phyloP scores from a whole-genome alignment of 2,797 vertebrate species.

The Mormyrus hasselquistii region DNA sequence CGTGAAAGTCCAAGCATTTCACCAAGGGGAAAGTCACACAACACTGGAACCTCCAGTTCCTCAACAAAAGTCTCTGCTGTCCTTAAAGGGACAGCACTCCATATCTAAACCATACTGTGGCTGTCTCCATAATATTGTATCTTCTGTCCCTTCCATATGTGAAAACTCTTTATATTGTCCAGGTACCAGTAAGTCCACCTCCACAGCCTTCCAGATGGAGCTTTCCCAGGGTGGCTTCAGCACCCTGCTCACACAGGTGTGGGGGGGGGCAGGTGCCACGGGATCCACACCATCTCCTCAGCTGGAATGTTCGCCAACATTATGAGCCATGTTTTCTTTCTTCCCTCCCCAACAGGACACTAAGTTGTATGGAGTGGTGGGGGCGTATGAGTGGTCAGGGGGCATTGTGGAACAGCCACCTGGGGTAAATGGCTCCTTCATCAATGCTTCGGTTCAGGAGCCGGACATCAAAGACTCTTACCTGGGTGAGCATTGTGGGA shows the following conservation, averaged over 20 bases:
- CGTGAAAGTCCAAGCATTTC: background rate
- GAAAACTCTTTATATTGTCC: background rate
- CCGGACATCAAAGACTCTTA: slow-evolving; percentile 37
- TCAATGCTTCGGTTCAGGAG: slow-evolving; percentile 31
- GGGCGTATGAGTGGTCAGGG: slow-evolving; percentile 42
- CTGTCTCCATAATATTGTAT: background rate
- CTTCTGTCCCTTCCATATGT: background rate
- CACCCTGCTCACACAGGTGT: slow-evolving; percentile 22
- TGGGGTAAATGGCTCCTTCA: slow-evolving; percentile 25
- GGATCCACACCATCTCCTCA: background rate
- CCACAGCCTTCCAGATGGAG: slow-evolving; percentile 38
- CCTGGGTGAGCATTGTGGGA: slow-evolving; percentile 28
- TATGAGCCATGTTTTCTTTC: background rate
- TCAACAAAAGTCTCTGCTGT: background rate
- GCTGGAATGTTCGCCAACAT: background rate
- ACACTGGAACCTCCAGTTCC: background rate
- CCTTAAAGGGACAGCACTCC: background rate
- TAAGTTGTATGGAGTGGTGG: slow-evolving; percentile 38
- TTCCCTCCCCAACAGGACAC: slow-evolving; percentile 20
- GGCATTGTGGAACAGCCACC: slow-evolving; percentile 28
- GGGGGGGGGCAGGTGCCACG: background rate
- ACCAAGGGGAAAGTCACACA: background rate
- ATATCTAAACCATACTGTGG: background rate
- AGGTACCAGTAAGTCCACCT: slow-evolving; percentile 33
- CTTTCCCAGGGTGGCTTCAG: slow-evolving; percentile 44